Evolutionary conservation across 2,797 vertebrate genomes (phyloP).

Genomic region (Melanotaenia pygmaea): DNA sequence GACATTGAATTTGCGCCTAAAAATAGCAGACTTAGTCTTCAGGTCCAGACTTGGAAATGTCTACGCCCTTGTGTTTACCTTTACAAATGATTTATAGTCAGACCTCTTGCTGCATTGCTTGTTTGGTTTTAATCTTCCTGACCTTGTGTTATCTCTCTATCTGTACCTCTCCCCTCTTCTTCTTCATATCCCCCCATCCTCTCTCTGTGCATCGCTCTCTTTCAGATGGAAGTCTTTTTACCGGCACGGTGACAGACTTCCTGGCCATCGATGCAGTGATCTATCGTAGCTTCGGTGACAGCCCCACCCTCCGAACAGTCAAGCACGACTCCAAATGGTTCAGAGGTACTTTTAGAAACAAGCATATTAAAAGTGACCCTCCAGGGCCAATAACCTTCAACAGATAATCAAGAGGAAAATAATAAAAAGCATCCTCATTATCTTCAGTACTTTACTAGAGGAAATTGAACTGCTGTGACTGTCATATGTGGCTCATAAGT

Average conservation of each 20-base stretch:
- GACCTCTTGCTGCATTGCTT: conserved; percentile 61
- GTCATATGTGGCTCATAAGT: conserved; percentile 12
- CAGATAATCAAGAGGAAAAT: conserved; percentile 32
- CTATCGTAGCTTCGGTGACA: conserved; percentile 94
- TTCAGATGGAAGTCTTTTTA: conserved; percentile 95
- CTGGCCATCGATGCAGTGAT: conserved; percentile 97
- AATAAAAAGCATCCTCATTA: conserved; percentile 25
- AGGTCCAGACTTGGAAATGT: conserved; percentile 31
- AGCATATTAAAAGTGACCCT: conserved; percentile 29
- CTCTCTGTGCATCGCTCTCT: conserved; percentile 33
- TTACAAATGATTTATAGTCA: conserved; percentile 72
- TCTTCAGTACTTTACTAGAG: conserved; percentile 5
- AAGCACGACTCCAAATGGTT: conserved; percentile 99
- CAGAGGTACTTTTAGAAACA: conserved; percentile 85
- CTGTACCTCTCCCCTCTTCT: conserved; percentile 50
- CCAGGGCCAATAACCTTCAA: conserved; percentile 27
- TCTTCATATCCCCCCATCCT: conserved; percentile 56
- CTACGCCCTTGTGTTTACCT: conserved; percentile 69
- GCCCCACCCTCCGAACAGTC: conserved; percentile 92
- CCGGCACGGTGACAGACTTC: conserved; percentile 96
- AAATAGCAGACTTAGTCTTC: conserved; percentile 28
- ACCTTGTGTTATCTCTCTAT: conserved; percentile 77
- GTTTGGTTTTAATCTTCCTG: conserved; percentile 77
- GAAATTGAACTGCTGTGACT: conserved; percentile 13
- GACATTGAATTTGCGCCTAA: neutral